Base-by-base conservation (phyloP, 53 echinoderm and acorn worm species). In the Holothuria scabra region DNA sequence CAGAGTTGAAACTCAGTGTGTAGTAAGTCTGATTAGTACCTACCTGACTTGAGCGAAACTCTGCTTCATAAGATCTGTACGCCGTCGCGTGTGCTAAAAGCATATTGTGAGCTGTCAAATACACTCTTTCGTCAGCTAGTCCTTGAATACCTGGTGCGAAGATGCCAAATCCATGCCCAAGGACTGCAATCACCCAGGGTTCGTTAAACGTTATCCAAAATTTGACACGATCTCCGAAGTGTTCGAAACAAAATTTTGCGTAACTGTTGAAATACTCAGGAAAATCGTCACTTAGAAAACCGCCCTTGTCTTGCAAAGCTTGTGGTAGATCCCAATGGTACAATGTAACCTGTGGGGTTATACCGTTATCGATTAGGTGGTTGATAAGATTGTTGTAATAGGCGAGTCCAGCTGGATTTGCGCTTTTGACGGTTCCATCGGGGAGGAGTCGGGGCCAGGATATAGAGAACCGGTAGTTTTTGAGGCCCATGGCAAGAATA, bases 201-300 rank as follows among this genome's bases (percentile, higher is more conserved):
- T 95, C 95, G 66, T 95, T 95, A 37, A 95, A 90, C 10, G 95
- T 95, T 31, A 95, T 88, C 95, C 95, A 95, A 33, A 92, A 84
- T 78, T 92, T 92, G n/a, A 95, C 95, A 19, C 92, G 65, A 56
- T 92, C 84, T 9, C 95, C 95, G 61, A 92, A 95, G 41, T 79
- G 90, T 44, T 92, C 71, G 72, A 83, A 95, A 85, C 92, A 92
- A 11, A 85, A 87, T 37, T 85, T 37, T 26, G 95, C 95, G 82
- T 95, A 95, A 84, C 90, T 80, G 46, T 95, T 84, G 90, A 95
- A 95, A n/a, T 35, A 69, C 1, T 88, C 88, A 21, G 90, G 60
- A 26, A 95, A 85, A 26, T n/a, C 46, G 19, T 92, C 90, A 28
- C 90, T 90, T 1, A 67, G 83, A 89, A 92, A 95, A 3, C 95